Evolutionary conservation across 53 echinoderm and acorn worm species (phyloP), one percentile per base, ranked within the genome.

Genomic region (Luidia sarsii): DNA sequence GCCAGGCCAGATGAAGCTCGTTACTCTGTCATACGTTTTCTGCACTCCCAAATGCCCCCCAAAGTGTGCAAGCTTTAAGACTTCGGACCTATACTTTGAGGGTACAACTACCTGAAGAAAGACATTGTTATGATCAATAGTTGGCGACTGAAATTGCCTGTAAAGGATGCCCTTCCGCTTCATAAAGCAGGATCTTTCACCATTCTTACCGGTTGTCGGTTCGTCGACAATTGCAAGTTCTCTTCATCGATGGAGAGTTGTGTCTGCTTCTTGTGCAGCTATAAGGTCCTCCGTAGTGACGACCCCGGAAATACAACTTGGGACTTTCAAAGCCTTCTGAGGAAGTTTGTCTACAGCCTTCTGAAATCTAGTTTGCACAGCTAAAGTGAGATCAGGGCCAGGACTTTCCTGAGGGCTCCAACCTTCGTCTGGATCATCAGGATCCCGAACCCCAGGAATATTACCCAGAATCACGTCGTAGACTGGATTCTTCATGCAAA

Each of bases 1-100:
- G 10, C 85, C 71, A 7, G 79, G 81, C 85, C 85, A 89, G 38
- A 71, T 82, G 36, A 83, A 83, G 34, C 27, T 85, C 6, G 33
- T 53, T 5, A 90, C 57, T 25, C 73, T 72, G 39, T 90, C 82
- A 57, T 13, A 38, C 6, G 85, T 86, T 35, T 82, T 85, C 56
- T 86, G 34, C 2, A 36, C 14, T 0, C 90, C 85, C 28, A 53
- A 19, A 32, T 90, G 85, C 4, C 90, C 85, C 7, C 74, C 90
- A 11, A 86, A 14, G 39, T 90, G 82, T 7, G 85, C 85, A 10
- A 86, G 31, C 11, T 22, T 39, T 30, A 90, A 53, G 7, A 85
- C 86, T 11, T 24, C 38, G 18, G 9, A 28, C 45, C 90, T 64
- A 35, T 85, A 73, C 23, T 59, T 81, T 4, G 28, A 7, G 11